Base-by-base conservation (phyloP, 2,797 vertebrate genomes). In the Smutsia temminckii region DNA sequence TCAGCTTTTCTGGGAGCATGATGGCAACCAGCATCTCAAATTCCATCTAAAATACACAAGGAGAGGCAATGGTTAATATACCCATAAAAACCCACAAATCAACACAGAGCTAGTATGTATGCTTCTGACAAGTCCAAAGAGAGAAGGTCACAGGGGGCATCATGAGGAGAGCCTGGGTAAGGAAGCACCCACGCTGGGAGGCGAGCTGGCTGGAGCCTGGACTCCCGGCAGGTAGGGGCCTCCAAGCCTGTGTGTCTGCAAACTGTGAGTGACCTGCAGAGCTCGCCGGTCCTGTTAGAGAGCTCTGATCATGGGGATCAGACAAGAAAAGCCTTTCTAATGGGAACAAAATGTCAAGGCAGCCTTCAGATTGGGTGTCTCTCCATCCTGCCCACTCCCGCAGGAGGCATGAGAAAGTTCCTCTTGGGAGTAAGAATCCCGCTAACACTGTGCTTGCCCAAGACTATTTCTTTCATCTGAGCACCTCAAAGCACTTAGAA, bases 161-260 rank as follows among this genome's bases (percentile, higher is more conserved):
- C 2, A 3, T 37, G 46, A 42, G 20, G 37, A 17, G 29, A 32
- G 16, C 37, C 1, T 4, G 2, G 3, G 18, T 0, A 25, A 63
- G 42, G 8, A 20, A 37, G n/a, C 68, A 2, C 42, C 63, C 8
- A 4, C 29, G 10, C 57, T 4, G 3, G 0, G 17, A 12, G 11
- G 34, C 3, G 29, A 27, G 85, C 14, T 10, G 34, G 34, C 3
- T 4, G 40, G 16, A 21, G 23, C 8, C 57, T 23, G 21, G 6
- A 37, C 6, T n/a, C 71, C 69, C 11, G 8, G 34, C 12, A 37
- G 13, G 27, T 37, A 5, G 63, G 42, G 83, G 46, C 49, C 37
- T 37, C 49, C 21, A 5, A 5, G 8, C 9, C 29, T 37, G 29
- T 53, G 32, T 71, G 55, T 63, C 0, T 2, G 6, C 17, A 61